These are phyloP conservation scores for Paramuricea clavata DNA, from an alignment of 92 coral and sea anemone species.

Conservation along the genomic window DNA sequence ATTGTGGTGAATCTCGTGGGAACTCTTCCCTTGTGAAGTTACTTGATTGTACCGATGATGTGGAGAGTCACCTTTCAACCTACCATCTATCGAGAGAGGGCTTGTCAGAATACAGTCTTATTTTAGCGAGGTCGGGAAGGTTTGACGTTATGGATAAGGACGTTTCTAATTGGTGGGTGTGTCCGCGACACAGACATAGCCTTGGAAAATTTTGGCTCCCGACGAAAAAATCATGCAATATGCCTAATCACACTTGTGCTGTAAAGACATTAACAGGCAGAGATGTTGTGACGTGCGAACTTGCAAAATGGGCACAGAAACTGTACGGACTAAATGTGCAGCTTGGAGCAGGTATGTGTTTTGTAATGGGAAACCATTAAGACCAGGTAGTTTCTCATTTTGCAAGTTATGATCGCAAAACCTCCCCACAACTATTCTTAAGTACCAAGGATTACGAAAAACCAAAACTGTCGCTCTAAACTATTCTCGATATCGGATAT, in stretches of 20 bases:
- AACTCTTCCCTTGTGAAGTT: neutral
- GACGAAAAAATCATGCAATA: neutral
- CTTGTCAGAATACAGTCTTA: constrained; percentile 1
- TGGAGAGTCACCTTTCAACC: constrained; percentile 16
- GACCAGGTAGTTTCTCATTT: no score
- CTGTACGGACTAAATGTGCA: constrained; percentile 26
- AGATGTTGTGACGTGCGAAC: constrained; percentile 11
- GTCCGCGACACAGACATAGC: neutral
- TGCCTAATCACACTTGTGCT: constrained; percentile 4
- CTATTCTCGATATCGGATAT: no score
- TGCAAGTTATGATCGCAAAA: no score
- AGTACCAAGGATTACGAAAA: no score
- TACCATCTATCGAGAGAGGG: constrained; percentile 18
- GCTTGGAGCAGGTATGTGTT: constrained; percentile 44
- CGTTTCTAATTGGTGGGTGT: neutral
- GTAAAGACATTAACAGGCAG: constrained; percentile 9
- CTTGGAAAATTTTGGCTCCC: constrained; percentile 40
- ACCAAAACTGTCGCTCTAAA: no score
- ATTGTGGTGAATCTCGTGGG: constrained; percentile 40
- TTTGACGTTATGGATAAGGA: neutral
- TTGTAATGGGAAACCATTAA: no score
- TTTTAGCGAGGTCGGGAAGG: constrained; percentile 29
- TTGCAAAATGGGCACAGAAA: constrained; percentile 13
- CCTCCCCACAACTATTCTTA: no score
- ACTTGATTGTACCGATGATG: neutral